Evolutionary conservation across 1,140 invertebrate genomes (phyloP).

Genomic region (Temnothorax longispinosus): DNA sequence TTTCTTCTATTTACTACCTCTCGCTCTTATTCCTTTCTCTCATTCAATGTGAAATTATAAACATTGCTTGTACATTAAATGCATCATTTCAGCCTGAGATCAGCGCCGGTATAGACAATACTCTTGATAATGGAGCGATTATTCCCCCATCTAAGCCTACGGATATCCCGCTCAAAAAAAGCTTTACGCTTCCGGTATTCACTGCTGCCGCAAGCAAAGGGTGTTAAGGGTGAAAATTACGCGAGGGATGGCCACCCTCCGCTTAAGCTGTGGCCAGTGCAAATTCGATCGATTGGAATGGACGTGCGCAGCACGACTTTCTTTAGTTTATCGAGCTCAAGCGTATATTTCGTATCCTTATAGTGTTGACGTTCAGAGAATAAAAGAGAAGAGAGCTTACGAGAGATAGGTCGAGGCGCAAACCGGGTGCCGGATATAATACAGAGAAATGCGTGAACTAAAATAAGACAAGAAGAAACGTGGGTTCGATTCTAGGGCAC

Average conservation of each 20-base stretch:
- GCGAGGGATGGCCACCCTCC: slow-evolving; percentile 3
- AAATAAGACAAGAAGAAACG: slow-evolving; percentile 34
- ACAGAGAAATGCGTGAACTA: not conserved
- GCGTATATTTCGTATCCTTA: not conserved
- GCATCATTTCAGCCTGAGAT: not conserved
- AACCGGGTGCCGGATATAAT: not conserved
- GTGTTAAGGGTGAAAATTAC: slow-evolving; percentile 53
- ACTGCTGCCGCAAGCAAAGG: not conserved
- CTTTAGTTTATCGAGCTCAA: slow-evolving; percentile 38
- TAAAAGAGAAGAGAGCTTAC: not conserved
- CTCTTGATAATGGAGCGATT: slow-evolving; percentile 14
- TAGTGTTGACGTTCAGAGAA: not conserved
- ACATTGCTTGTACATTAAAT: slow-evolving; percentile 21
- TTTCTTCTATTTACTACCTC: not conserved
- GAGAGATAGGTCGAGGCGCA: not conserved
- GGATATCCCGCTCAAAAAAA: slow-evolving; percentile 29
- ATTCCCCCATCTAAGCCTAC: not conserved
- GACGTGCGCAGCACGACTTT: slow-evolving; percentile 21
- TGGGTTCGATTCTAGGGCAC: slow-evolving; percentile 12
- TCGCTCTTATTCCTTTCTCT: not conserved
- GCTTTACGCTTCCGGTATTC: slow-evolving; percentile 49
- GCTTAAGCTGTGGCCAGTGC: slow-evolving; percentile 39
- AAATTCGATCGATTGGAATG: slow-evolving; percentile 53
- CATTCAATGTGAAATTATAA: not conserved
- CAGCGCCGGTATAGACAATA: not conserved